Evolutionary conservation across 2,888 invertebrate species (phyloP).

Genomic region (Thereva nobilitata): DNA sequence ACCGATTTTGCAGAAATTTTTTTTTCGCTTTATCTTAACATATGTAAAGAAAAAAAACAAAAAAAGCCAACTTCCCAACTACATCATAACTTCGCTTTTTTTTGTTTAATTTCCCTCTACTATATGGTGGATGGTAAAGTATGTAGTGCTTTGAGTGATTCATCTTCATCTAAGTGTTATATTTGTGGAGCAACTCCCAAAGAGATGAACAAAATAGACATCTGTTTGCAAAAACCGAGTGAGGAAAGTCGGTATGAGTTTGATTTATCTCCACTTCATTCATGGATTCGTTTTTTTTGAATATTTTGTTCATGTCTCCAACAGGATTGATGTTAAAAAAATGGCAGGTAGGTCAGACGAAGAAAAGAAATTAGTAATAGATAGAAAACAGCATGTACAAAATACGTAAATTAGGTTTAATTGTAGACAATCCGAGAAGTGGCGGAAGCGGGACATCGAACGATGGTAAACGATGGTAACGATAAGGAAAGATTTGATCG

Average conservation of each 20-base stretch:
- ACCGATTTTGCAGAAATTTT: too few relatives aligned
- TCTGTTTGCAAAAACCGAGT: too few relatives aligned
- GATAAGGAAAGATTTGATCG: background rate
- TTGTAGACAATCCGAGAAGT: background rate
- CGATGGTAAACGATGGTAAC: background rate
- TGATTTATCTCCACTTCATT: background rate
- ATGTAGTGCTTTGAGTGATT: too few relatives aligned
- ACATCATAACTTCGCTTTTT: too few relatives aligned
- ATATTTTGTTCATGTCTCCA: background rate
- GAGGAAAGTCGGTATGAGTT: background rate
- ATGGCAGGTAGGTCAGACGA: slow-evolving; percentile 2
- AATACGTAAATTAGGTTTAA: background rate
- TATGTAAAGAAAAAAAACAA: too few relatives aligned
- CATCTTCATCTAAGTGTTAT: too few relatives aligned
- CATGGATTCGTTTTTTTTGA: slow-evolving; percentile 4
- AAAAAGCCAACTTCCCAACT: too few relatives aligned
- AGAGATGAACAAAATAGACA: too few relatives aligned
- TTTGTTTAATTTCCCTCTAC: too few relatives aligned
- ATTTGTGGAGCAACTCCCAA: too few relatives aligned
- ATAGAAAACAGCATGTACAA: background rate
- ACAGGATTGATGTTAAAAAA: slow-evolving; percentile 1
- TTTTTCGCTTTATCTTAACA: too few relatives aligned
- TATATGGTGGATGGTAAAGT: too few relatives aligned
- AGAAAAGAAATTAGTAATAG: background rate
- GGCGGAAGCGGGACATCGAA: background rate